Evolutionary conservation across 2,797 vertebrate species (phyloP), one percentile per base, ranked within the genome.

Genomic region (Alauda arvensis): DNA sequence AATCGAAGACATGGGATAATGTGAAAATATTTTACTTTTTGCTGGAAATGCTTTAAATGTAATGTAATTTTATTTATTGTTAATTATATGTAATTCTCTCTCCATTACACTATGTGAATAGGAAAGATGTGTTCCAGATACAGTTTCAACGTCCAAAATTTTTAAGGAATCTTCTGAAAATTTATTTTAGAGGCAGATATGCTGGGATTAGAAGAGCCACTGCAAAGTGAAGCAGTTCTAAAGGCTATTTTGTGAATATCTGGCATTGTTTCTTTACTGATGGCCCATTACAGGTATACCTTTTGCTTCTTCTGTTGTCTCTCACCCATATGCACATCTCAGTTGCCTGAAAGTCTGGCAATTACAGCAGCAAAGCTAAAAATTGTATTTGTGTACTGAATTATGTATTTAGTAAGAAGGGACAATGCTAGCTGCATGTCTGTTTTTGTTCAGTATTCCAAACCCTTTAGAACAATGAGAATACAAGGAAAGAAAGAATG

Each of bases 101-200:
- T 89, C 88, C 48, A 53, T 92, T 94, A 89, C 56, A 61, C 25
- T 75, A 46, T 78, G 34, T 88, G 53, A 92, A 60, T 74, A 72
- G 42, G 10, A 83, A 57, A 71, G 14, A 23, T 31, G 18, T 79
- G 68, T 80, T 83, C 88, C 56, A 83, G 31, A 40, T 80, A 39
- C 53, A 29, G 65, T 67, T 88, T 71, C 24, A 87, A 25, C n/a
- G 74, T 31, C 31, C 84, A 43, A 24, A 6, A 61, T 59, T 42
- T 78, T 91, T 67, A 78, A 46, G 12, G 3, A 20, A 66, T 69
- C 55, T 49, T 72, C 39, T 52, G 8, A 20, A 83, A 48, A 43
- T 88, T 81, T 91, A 23, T 76, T 78, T 83, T 43, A 66, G 66
- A 70, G 13, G 23, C 53, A 81, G 45, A 69, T 78, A 26, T 40